These are phyloP conservation scores for Neocrepidodera transversa DNA, from an alignment of 2,888 invertebrate genomes.

Conservation along the genomic window DNA sequence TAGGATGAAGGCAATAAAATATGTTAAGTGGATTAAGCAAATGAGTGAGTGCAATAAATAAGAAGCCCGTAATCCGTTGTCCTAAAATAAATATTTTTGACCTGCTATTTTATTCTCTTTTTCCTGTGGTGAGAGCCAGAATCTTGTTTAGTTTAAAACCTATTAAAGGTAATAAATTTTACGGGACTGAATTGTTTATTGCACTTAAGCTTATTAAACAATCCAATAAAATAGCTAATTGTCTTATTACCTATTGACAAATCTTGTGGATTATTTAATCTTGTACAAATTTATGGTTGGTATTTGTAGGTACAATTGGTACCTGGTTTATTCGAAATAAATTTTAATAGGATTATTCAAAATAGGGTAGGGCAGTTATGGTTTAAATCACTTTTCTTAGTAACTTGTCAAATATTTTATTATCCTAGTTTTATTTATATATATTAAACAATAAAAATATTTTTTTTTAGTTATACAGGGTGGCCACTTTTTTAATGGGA, in stretches of 20 bases:
- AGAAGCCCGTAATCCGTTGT: slow-evolving; percentile 17
- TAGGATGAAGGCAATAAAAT: slow-evolving; percentile 26
- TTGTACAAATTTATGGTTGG: slow-evolving; percentile 1
- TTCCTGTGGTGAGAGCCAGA: slow-evolving; percentile 28
- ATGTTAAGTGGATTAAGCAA: slow-evolving; percentile 36
- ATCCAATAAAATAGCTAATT: slow-evolving; percentile 22
- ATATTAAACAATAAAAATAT: too few species aligned
- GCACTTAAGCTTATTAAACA: slow-evolving; percentile 13
- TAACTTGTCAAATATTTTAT: too few species aligned
- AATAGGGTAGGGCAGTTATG: too few species aligned
- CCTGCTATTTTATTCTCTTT: slow-evolving; percentile 21
- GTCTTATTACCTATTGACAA: slow-evolving; percentile 10
- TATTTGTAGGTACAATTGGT: too few species aligned
- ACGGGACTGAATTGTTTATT: slow-evolving; percentile 13
- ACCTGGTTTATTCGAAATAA: too few species aligned
- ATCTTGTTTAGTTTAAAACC: slow-evolving; percentile 9
- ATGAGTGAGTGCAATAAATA: slow-evolving; percentile 29
- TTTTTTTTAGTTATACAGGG: too few species aligned
- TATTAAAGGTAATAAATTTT: slow-evolving; percentile 21
- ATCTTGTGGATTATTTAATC: slow-evolving; percentile 3
- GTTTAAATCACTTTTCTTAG: too few species aligned
- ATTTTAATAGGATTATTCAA: too few species aligned
- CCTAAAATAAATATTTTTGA: slow-evolving; percentile 27
- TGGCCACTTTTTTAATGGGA: too few species aligned
- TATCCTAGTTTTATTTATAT: too few species aligned